Conservation (phyloP, 2,888 invertebrate species). For the Apodemia hepburni region DNA sequence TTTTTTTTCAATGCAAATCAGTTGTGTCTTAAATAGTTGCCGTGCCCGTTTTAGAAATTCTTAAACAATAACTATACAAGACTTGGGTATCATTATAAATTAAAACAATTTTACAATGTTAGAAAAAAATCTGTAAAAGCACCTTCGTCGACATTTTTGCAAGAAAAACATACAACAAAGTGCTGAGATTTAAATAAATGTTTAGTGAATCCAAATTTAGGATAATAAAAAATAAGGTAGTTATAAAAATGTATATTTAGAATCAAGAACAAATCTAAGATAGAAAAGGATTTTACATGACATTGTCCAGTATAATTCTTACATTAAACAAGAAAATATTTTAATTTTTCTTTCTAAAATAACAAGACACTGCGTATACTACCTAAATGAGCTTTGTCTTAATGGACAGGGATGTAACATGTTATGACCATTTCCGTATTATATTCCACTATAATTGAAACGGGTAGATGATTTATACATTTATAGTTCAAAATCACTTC, state of each 20-base stretch:
- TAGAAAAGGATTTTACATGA: background rate
- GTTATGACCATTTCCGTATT: constrained; percentile 11
- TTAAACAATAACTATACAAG: too few relatives aligned
- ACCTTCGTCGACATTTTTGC: too few relatives aligned
- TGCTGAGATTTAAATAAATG: too few relatives aligned
- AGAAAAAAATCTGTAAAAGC: too few relatives aligned
- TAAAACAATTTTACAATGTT: too few relatives aligned
- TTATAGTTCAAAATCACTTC: constrained; percentile 8
- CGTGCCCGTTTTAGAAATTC: too few relatives aligned
- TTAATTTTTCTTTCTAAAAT: constrained; percentile 12
- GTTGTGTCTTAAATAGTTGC: too few relatives aligned
- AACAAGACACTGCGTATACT: constrained; percentile 16
- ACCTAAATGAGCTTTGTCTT: constrained; percentile 19
- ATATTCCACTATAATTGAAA: constrained; percentile 10
- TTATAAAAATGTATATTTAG: background rate
- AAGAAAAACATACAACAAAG: too few relatives aligned
- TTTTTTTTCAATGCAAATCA: too few relatives aligned
- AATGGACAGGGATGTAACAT: constrained; percentile 9
- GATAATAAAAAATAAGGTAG: background rate
- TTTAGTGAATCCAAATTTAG: too few relatives aligned
- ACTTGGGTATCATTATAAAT: too few relatives aligned
- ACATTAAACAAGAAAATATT: constrained; percentile 15
- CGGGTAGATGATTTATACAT: constrained; percentile 6
- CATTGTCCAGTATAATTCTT: constrained; percentile 10
- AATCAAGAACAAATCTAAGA: background rate